Evolutionary conservation across 2,113 vertebrate species (phyloP).

Genomic region (Lycaon pictus): DNA sequence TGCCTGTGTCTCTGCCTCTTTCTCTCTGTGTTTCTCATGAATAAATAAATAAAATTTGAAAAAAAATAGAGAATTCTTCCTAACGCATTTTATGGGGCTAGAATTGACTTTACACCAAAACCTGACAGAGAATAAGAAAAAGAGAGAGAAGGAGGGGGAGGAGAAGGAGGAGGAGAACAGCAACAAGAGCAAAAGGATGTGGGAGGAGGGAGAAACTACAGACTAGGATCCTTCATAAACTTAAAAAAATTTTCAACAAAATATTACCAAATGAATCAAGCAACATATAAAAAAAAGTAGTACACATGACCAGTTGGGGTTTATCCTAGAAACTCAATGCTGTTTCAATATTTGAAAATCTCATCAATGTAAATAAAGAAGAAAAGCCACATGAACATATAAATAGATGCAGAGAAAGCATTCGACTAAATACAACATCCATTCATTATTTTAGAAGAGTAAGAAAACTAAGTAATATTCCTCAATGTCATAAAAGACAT

Average conservation of each 20-base stretch:
- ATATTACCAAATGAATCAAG: not conserved
- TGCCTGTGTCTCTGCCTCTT: too few species aligned
- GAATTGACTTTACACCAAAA: not conserved
- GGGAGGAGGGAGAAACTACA: not conserved
- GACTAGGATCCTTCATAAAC: not conserved
- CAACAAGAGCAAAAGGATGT: not conserved
- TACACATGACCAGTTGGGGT: not conserved
- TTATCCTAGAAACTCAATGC: not conserved
- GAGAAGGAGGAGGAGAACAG: not conserved
- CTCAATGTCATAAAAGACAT: not conserved
- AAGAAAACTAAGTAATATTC: not conserved
- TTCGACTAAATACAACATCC: not conserved
- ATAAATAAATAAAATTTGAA: too few species aligned
- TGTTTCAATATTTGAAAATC: slow-evolving; percentile 4
- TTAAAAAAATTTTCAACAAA: not conserved
- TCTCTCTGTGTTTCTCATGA: too few species aligned
- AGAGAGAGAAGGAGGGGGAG: too few species aligned
- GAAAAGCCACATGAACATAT: not conserved
- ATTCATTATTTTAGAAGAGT: not conserved
- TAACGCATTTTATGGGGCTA: not conserved
- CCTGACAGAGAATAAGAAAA: not conserved
- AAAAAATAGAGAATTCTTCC: not conserved
- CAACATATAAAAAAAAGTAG: not conserved
- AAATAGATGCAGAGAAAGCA: not conserved
- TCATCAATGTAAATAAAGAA: not conserved